phyloP scores from a whole-genome alignment of 2,797 vertebrate genomes.

The Acestrorhynchus altus region DNA sequence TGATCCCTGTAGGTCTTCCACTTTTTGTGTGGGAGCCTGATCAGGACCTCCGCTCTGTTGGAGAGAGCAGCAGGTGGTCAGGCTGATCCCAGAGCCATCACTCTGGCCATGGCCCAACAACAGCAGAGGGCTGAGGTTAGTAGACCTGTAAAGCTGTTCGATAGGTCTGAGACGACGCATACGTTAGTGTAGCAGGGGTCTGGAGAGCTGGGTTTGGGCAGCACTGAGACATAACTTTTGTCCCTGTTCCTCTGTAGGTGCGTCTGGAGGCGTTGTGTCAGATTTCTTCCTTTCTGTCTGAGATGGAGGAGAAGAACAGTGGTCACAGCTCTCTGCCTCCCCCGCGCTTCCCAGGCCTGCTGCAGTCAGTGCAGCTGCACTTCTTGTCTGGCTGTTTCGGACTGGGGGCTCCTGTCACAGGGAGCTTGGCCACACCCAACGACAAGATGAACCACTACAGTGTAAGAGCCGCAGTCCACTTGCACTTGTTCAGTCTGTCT shows the following conservation, averaged over 20 bases:
- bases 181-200: too few species aligned
- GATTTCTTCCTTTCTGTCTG: slow-evolving; percentile 82
- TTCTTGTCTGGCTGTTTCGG: slow-evolving; percentile 83
- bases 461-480: slow-evolving; percentile 70
- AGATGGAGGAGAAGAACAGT: slow-evolving; percentile 80
- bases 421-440: slow-evolving; percentile 63
- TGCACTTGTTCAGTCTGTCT: too few species aligned
- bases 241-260: slow-evolving; percentile 62
- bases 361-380: slow-evolving; percentile 84
- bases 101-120: slow-evolving; percentile 81
- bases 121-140: slow-evolving; percentile 82
- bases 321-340: slow-evolving; percentile 54
- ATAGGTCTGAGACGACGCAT: background rate
- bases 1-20: slow-evolving; percentile 65
- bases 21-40: slow-evolving; percentile 78
- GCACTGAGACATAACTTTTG: too few species aligned
- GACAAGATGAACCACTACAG: slow-evolving; percentile 81
- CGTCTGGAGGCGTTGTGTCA: slow-evolving; percentile 82
- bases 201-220: too few species aligned
- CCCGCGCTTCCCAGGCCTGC: slow-evolving; percentile 69
- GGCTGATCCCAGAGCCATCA: slow-evolving; percentile 79
- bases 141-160: background rate
- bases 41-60: slow-evolving; percentile 57
- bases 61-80: slow-evolving; percentile 68
- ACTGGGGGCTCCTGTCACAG: slow-evolving; percentile 75